A percentile compares a stretch with the other conserved stretches of the same genome.
These are phyloP conservation scores for Mythimna loreyi DNA, from an alignment of 2,888 invertebrate genomes.

Conservation along the genomic window DNA sequence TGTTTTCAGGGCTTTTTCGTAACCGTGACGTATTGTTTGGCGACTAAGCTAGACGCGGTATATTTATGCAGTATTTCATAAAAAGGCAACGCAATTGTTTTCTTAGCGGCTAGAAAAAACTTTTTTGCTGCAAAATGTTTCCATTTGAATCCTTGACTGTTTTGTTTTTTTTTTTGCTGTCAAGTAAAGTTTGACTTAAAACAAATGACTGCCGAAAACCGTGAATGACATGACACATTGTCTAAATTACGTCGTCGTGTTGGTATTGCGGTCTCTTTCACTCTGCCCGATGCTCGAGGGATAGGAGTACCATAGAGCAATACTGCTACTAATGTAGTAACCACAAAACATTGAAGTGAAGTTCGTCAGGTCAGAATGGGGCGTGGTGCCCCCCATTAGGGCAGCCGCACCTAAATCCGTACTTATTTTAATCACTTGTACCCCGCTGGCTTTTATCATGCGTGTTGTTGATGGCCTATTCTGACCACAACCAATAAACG, in stretches of 20 bases:
- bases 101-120: not conserved
- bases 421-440: slow-evolving; percentile 88
- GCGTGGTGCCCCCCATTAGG: slow-evolving; percentile 77
- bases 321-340: slow-evolving; percentile 61
- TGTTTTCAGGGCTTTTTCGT: slow-evolving; percentile 27
- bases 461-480: slow-evolving; percentile 78
- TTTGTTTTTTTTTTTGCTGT: not conserved
- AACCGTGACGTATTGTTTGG: slow-evolving; percentile 30
- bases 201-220: slow-evolving; percentile 38
- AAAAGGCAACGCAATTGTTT: slow-evolving; percentile 1
- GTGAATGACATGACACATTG: slow-evolving; percentile 39
- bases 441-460: slow-evolving; percentile 85
- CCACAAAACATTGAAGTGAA: slow-evolving; percentile 64
- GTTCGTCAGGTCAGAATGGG: slow-evolving; percentile 70
- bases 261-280: slow-evolving; percentile 44
- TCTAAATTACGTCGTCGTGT: slow-evolving; percentile 53
- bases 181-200: slow-evolving; percentile 23
- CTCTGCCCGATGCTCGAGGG: slow-evolving; percentile 25
- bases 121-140: not conserved
- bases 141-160: not conserved
- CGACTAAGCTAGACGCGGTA: slow-evolving; percentile 10
- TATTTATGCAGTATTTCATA: slow-evolving; percentile 12
- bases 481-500: slow-evolving; percentile 60
- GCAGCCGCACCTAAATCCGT: slow-evolving; percentile 86
- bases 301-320: slow-evolving; percentile 43